Evolutionary conservation across 2,797 vertebrate species (phyloP).

Genomic region (Danio aesculapii): DNA sequence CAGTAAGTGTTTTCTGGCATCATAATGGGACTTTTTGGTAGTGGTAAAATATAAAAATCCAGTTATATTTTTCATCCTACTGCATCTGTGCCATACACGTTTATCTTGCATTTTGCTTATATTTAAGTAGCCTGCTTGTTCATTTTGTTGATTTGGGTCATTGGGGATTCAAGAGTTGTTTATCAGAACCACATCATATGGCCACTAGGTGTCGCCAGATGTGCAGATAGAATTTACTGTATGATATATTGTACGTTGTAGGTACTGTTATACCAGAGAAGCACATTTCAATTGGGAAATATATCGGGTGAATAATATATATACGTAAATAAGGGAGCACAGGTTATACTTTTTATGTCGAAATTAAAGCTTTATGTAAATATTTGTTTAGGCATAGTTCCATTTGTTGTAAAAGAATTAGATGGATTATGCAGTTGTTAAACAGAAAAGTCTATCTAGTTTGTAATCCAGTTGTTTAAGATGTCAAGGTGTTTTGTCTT

Average conservation of each 20-base stretch:
- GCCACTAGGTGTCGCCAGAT: slow-evolving; percentile 5
- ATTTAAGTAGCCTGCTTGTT: background rate
- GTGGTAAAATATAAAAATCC: background rate
- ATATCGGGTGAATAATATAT: too few relatives aligned
- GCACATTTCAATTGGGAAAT: background rate
- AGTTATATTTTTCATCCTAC: background rate
- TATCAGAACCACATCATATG: too few relatives aligned
- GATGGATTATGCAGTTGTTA: too few relatives aligned
- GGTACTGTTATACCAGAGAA: too few relatives aligned
- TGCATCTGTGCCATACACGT: background rate
- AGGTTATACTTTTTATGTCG: background rate
- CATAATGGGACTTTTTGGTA: background rate
- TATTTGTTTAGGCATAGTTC: background rate
- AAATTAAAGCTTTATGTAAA: background rate
- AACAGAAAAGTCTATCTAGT: background rate
- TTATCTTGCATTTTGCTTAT: background rate
- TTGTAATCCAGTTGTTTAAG: background rate
- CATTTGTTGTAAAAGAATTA: background rate
- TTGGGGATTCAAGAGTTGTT: too few relatives aligned
- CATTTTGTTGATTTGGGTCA: too few relatives aligned
- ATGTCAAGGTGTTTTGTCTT: background rate
- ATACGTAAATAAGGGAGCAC: too few relatives aligned
- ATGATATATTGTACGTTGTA: too few relatives aligned
- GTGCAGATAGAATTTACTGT: background rate
- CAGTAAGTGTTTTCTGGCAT: background rate